Conservation (phyloP, 1,140 invertebrate species). For the Dufourea novaeangliae region DNA sequence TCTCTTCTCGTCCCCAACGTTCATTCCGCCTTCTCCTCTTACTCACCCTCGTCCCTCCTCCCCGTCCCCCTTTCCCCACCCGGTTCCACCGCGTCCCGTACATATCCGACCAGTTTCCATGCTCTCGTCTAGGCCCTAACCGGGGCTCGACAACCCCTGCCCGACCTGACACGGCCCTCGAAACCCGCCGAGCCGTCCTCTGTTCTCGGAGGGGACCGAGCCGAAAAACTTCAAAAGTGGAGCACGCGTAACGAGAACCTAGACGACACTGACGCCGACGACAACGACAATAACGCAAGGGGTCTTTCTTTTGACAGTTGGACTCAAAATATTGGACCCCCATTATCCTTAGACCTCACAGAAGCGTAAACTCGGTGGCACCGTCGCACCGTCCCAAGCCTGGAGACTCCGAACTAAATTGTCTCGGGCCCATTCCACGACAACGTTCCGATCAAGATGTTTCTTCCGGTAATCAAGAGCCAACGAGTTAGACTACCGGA, state of each 20-base stretch:
- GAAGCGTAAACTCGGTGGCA: slow-evolving; percentile 19
- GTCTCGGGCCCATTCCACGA: background rate
- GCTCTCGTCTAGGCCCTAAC: slow-evolving; percentile 57
- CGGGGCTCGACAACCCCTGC: slow-evolving; percentile 26
- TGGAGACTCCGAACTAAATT: background rate
- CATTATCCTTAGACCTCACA: slow-evolving; percentile 48
- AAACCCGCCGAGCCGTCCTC: slow-evolving; percentile 2
- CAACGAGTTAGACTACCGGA: background rate
- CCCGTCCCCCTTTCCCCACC: background rate
- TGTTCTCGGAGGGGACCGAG: slow-evolving; percentile 20
- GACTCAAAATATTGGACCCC: slow-evolving; percentile 62
- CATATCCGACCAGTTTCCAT: slow-evolving; percentile 65
- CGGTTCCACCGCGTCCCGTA: slow-evolving; percentile 9
- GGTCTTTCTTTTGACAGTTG: slow-evolving; percentile 56
- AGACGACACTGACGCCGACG: slow-evolving; percentile 34
- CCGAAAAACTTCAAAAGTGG: slow-evolving; percentile 51
- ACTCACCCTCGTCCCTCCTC: slow-evolving; percentile 37
- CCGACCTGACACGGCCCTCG: background rate
- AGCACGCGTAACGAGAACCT: slow-evolving; percentile 54
- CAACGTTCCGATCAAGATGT: too few species aligned
- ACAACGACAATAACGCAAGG: slow-evolving; percentile 30
- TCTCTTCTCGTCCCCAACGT: slow-evolving; percentile 56
- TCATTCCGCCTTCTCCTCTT: slow-evolving; percentile 58
- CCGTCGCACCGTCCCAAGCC: background rate
- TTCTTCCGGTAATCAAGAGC: background rate